Conservation (phyloP, 2,888 invertebrate genomes). For the Synergus gifuensis region DNA sequence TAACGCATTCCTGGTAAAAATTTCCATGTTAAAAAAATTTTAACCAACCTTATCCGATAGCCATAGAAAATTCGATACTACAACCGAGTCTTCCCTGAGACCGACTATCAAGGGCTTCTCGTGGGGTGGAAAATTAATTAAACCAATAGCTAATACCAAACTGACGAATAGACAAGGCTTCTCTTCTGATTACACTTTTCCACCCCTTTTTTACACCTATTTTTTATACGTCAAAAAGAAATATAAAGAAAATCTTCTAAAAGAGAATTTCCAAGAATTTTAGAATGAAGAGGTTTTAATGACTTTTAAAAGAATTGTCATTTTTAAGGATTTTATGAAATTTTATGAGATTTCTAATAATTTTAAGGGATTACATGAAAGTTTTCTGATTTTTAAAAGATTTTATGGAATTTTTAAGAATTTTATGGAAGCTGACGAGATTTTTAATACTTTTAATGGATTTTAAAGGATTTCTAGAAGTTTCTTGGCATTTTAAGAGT, state of each 20-base stretch:
- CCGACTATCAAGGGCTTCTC: slow-evolving; percentile 61
- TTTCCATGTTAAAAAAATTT: slow-evolving; percentile 2
- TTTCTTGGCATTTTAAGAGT: too few species aligned
- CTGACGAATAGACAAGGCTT: slow-evolving; percentile 6
- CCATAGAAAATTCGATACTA: slow-evolving; percentile 59
- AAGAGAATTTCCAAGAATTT: too few species aligned
- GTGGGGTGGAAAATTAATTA: slow-evolving; percentile 70
- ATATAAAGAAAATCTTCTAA: not conserved
- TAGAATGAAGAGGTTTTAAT: too few species aligned
- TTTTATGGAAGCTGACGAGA: too few species aligned
- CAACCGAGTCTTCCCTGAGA: slow-evolving; percentile 33
- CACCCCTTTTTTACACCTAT: not conserved
- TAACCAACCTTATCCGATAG: slow-evolving; percentile 14
- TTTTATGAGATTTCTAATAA: too few species aligned
- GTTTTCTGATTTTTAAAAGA: too few species aligned
- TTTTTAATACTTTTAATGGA: too few species aligned
- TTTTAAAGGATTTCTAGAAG: too few species aligned
- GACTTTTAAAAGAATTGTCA: too few species aligned
- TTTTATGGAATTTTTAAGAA: too few species aligned
- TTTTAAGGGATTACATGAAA: too few species aligned
- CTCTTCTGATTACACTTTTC: not conserved
- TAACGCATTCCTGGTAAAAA: slow-evolving; percentile 18
- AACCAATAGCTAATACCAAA: slow-evolving; percentile 64
- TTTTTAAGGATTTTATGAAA: too few species aligned
- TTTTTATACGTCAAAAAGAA: not conserved